Evolutionary conservation across 2,797 vertebrate species (phyloP), one percentile per base, ranked within the genome.

Genomic region (Acanthiza pusilla): DNA sequence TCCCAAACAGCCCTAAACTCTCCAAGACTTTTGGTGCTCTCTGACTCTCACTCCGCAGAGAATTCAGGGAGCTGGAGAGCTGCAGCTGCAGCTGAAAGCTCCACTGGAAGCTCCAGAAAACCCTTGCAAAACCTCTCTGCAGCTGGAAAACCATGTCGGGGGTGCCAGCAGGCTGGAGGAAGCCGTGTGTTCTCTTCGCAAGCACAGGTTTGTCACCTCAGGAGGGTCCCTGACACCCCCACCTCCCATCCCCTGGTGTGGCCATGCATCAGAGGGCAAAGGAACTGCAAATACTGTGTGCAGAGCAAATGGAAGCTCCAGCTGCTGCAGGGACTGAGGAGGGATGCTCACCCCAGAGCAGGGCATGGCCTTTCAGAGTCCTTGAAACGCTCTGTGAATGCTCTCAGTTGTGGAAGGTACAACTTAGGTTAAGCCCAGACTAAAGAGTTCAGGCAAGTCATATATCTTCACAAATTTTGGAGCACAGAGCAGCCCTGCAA

Each of bases 391-490:
- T 57, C 80, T 48, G 6, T 3, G 23, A 20, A 7, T 2, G 0
- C 62, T 47, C 54, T 43, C 8, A n/a, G 34, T 43, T 36, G n/a
- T 2, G 5, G 36, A 32, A 17, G 11, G 17, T 3, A 55, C 20
- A 62, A 20, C 34, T 20, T 8, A 3, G 23, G 30, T 23, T n/a
- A 70, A 79, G 13, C 20, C 10, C 20, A 85, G 38, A 42, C 43
- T 32, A 11, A 58, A 47, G n/a, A 36, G 12, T 13, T 45, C 34
- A 73, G 32, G 34, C 26, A 45, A 53, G 8, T 2, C 26, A 7
- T 2, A 32, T 1, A 2, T 13, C 54, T 34, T 55, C 18, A 3
- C 1, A 0, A 7, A 45, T 61, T 54, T 53, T 80, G 61, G 36
- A 67, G n/a, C 43, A n/a, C 40, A 71, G 19, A 58, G 15, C 27